phyloP scores from a whole-genome alignment of 2,888 invertebrate species.

The Girardia tigrina region DNA sequence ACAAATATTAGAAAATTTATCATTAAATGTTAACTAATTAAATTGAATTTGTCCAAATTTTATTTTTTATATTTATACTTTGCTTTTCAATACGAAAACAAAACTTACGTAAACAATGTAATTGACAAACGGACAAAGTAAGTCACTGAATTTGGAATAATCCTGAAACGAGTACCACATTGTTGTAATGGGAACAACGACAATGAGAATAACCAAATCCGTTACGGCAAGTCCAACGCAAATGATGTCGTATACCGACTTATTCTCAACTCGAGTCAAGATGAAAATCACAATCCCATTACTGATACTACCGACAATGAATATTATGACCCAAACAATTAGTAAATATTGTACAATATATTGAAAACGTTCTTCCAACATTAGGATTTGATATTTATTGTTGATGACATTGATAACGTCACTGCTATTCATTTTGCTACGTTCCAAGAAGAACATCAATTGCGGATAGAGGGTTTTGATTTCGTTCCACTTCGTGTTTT shows the following conservation, averaged over 20 bases:
- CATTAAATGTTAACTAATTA: too few relatives aligned
- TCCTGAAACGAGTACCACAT: not conserved
- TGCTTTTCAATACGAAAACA: too few relatives aligned
- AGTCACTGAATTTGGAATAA: slow-evolving; percentile 4
- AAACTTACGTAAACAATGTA: slow-evolving; percentile 2
- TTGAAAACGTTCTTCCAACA: not conserved
- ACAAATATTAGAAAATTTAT: too few relatives aligned
- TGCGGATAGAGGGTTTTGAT: not conserved
- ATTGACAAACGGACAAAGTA: not conserved
- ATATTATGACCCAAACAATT: not conserved
- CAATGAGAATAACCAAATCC: not conserved
- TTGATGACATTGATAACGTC: not conserved
- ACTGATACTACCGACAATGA: slow-evolving; percentile 7
- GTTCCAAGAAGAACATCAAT: not conserved
- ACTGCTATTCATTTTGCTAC: not conserved
- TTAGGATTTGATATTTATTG: not conserved
- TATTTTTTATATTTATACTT: too few relatives aligned
- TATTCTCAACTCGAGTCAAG: not conserved
- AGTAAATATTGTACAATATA: slow-evolving; percentile 7
- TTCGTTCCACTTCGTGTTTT: not conserved
- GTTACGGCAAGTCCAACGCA: not conserved
- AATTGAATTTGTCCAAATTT: too few relatives aligned
- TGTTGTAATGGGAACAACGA: not conserved
- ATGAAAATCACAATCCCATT: slow-evolving; percentile 2
- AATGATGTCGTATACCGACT: slow-evolving; percentile 12